Evolutionary conservation across 2,888 invertebrate species (phyloP).

Genomic region (Germaria angustata): DNA sequence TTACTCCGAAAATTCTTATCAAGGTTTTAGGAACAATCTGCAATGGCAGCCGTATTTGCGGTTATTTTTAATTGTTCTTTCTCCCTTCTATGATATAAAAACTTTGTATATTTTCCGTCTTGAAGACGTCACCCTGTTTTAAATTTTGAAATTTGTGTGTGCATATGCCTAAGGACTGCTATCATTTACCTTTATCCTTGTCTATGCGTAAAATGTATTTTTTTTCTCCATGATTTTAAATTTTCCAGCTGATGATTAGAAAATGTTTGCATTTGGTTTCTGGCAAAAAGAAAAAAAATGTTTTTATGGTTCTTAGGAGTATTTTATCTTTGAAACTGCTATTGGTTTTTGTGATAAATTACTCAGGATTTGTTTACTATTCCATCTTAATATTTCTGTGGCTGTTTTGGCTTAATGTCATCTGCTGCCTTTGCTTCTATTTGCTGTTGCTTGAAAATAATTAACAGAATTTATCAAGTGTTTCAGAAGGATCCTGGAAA

Average conservation of each 20-base stretch:
- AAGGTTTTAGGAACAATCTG: too few relatives aligned
- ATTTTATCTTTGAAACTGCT: slow-evolving; percentile 7
- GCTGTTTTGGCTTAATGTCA: not conserved
- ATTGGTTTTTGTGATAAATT: slow-evolving; percentile 58
- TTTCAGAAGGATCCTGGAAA: not conserved
- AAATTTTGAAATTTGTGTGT: not conserved
- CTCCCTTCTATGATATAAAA: too few relatives aligned
- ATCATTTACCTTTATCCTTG: not conserved
- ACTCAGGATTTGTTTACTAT: slow-evolving; percentile 48
- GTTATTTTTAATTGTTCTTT: too few relatives aligned
- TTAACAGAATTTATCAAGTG: slow-evolving; percentile 45
- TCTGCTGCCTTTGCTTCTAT: not conserved
- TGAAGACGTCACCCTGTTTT: too few relatives aligned
- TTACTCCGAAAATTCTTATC: too few relatives aligned
- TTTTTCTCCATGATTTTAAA: not conserved
- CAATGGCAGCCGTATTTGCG: too few relatives aligned
- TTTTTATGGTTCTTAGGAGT: not conserved
- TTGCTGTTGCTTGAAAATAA: slow-evolving; percentile 37
- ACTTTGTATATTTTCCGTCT: too few relatives aligned
- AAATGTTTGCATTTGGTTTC: slow-evolving; percentile 13
- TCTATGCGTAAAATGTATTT: not conserved
- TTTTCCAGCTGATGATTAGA: slow-evolving; percentile 34
- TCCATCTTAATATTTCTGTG: slow-evolving; percentile 30
- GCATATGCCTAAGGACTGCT: not conserved
- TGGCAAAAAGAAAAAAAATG: not conserved